Base-by-base conservation (phyloP, 2,888 invertebrate genomes). In the Ommatoiulus sabulosus region DNA sequence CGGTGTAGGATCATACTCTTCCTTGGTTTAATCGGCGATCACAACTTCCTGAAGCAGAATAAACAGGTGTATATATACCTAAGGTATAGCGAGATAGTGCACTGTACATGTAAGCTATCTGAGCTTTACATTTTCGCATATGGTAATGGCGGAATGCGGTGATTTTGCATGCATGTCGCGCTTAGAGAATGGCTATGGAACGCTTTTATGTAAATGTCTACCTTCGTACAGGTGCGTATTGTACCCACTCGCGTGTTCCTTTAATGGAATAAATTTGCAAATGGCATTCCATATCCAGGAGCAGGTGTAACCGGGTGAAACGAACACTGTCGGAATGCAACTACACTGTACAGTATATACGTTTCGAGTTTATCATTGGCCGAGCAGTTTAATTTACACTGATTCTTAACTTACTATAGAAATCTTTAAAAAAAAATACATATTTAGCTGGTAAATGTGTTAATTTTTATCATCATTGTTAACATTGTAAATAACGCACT, bases 151-250 rank as follows among this genome's bases (percentile, higher is more conserved):
- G 72, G 72, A 72, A 72, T 72, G 24, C 24, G 3, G 24, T 7
- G 24, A 72, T 72, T 72, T 72, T 8, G 72, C 72, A 72, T 72
- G 72, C 72, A 72, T 72, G 72, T 72, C 72, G 24, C 24, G 72
- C 72, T 72, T 35, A 12, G 8, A 20, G 24, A 24, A 72, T 72
- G 72, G 72, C 24, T 72, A 72, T 72, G 72, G 72, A 72, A 72
- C 72, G 72, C 72, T 72, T 52, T 72, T 72, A 72, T 72, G 72
- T 24, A 72, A 72, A 72, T 72, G 24, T 72, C 72, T 63, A n/a
- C 20, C 63, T 4, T n/a, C 20, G 20, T n/a, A 72, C 72, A 24
- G 72, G 24, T 72, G 24, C 72, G 24, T 24, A 72, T 24, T 24
- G n/a, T 24, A 72, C 72, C 72, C 24, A 24, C 72, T 24, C 24